Evolutionary conservation across 2,888 invertebrate genomes (phyloP).

Genomic region (Caenorhabditis becei): DNA sequence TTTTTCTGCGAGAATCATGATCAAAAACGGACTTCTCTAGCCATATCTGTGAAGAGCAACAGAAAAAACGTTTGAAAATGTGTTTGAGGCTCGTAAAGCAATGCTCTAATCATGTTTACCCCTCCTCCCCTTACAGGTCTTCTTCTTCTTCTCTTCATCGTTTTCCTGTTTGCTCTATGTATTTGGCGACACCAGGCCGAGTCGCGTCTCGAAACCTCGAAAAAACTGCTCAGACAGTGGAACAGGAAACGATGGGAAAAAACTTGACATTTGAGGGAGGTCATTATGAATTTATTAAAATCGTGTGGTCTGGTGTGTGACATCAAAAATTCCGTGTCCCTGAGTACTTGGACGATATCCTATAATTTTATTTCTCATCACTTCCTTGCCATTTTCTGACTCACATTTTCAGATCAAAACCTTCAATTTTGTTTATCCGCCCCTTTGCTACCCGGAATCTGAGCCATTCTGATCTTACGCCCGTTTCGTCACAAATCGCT

Average conservation of each 20-base stretch:
- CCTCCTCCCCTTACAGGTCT: conserved; percentile 28
- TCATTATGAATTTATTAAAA: conserved; percentile 7
- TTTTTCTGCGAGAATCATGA: too few species aligned
- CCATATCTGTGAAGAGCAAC: not conserved
- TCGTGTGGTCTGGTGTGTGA: not conserved
- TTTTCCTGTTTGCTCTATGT: conserved; percentile 18
- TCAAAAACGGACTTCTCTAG: too few species aligned
- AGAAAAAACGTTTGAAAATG: not conserved
- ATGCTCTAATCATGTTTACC: conserved; percentile 44
- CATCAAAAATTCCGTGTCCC: conserved; percentile 1
- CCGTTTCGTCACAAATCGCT: not conserved
- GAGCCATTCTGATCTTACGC: not conserved
- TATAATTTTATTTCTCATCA: not conserved
- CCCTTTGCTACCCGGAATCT: not conserved
- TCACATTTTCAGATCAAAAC: conserved; percentile 1
- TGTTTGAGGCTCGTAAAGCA: conserved; percentile 4
- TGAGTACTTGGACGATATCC: not conserved
- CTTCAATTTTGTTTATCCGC: not conserved
- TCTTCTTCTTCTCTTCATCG: too few species aligned
- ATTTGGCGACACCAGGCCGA: not conserved
- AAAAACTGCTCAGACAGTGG: conserved; percentile 2
- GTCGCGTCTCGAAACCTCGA: not conserved
- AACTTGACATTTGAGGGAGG: conserved; percentile 1
- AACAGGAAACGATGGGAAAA: not conserved
- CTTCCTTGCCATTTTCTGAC: not conserved